These are phyloP conservation scores for Lycocerus yunnanus DNA, from an alignment of 2,888 invertebrate species.

Conservation along the genomic window DNA sequence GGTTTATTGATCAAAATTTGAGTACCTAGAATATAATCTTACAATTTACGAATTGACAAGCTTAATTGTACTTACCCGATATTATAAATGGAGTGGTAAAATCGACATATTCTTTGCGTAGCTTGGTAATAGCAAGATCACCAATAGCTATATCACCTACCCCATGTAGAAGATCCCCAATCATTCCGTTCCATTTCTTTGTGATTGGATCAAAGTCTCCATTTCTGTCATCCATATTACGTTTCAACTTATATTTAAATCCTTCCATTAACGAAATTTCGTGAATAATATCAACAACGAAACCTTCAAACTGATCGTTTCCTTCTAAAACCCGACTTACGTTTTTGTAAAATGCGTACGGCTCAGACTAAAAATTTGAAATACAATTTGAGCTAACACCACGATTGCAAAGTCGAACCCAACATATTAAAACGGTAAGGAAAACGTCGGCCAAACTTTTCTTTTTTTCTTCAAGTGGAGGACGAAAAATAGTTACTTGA, in stretches of 20 bases:
- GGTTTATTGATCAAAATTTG: constrained; percentile 71
- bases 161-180: constrained; percentile 55
- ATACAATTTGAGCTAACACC: not conserved
- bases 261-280: constrained; percentile 62
- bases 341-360: constrained; percentile 67
- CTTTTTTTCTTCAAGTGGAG: constrained; percentile 6
- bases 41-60: not conserved
- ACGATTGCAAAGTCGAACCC: constrained; percentile 61
- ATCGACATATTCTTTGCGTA: constrained; percentile 85
- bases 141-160: constrained; percentile 87
- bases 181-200: constrained; percentile 75
- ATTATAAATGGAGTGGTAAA: constrained; percentile 97
- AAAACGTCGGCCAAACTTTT: not conserved
- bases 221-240: constrained; percentile 51
- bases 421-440: constrained; percentile 71
- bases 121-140: constrained; percentile 86
- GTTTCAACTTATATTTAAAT: constrained; percentile 64
- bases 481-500: constrained; percentile 54
- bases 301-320: constrained; percentile 66
- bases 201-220: constrained; percentile 53
- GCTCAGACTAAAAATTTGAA: constrained; percentile 59
- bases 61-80: constrained; percentile 60
- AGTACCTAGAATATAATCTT: constrained; percentile 56
- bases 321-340: constrained; percentile 55
- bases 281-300: constrained; percentile 66